Conservation (phyloP, 2,797 vertebrate genomes). For the Bovichtus variegatus region DNA sequence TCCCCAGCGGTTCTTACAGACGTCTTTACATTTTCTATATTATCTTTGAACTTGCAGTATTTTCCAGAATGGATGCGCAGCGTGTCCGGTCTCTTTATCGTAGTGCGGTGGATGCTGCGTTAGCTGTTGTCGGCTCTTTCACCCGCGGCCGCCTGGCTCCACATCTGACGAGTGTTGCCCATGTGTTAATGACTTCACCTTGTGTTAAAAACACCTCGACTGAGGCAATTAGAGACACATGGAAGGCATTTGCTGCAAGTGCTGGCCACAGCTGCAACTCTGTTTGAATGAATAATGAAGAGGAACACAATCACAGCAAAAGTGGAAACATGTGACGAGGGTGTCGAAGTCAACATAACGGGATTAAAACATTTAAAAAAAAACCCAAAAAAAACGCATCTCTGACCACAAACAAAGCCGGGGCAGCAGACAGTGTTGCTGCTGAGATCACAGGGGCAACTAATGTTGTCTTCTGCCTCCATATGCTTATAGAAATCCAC, state of each 20-base stretch:
- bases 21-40: not conserved
- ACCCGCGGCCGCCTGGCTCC: constrained; percentile 64
- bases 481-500: too few relatives aligned
- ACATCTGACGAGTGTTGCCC: constrained; percentile 76
- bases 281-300: constrained; percentile 82
- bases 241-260: constrained; percentile 79
- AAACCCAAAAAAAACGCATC: constrained; percentile 16
- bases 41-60: not conserved
- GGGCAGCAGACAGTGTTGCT: not conserved
- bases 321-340: constrained; percentile 83
- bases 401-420: constrained; percentile 38
- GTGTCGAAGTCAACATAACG: constrained; percentile 54
- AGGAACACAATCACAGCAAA: constrained; percentile 81
- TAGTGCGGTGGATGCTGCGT: not conserved
- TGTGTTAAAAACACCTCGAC: constrained; percentile 76
- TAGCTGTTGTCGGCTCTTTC: constrained; percentile 34
- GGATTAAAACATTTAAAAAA: too few relatives aligned
- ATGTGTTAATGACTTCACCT: constrained; percentile 81
- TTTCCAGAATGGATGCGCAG: not conserved
- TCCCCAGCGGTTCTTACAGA: not conserved
- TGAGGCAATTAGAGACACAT: constrained; percentile 80
- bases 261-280: constrained; percentile 72
- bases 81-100: not conserved
- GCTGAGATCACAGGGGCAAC: not conserved
- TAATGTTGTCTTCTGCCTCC: not conserved